phyloP scores from a whole-genome alignment of 2,797 vertebrate species.

The Orientallactaga sibirica region DNA sequence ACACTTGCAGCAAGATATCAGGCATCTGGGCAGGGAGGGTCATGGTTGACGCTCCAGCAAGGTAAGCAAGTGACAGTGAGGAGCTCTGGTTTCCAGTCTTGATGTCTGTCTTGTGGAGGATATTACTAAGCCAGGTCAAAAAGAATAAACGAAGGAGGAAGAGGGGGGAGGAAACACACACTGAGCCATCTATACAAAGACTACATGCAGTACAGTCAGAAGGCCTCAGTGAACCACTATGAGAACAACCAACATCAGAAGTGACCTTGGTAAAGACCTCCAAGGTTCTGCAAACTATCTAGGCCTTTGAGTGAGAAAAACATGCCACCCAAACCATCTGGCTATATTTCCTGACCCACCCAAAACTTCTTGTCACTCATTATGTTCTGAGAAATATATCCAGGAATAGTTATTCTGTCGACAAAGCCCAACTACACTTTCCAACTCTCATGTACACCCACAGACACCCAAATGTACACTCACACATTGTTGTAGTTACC shows the following conservation, averaged over 20 bases:
- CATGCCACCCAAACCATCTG: not conserved
- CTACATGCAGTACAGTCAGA: no score
- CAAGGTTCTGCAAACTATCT: no score
- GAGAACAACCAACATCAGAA: not conserved
- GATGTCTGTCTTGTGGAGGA: no score
- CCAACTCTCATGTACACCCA: not conserved
- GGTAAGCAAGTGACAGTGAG: not conserved
- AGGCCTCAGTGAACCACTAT: not conserved
- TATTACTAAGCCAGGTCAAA: not conserved
- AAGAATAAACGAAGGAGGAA: not conserved
- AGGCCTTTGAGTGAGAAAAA: not conserved
- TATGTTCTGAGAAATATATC: not conserved
- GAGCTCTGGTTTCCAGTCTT: not conserved
- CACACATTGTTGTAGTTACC: no score
- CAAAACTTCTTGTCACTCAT: not conserved
- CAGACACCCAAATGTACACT: not conserved
- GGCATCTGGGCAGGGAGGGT: no score
- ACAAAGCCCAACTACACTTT: not conserved
- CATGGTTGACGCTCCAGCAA: not conserved
- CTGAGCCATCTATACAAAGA: not conserved
- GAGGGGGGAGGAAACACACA: not conserved
- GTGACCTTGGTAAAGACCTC: no score
- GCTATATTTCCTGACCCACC: not conserved
- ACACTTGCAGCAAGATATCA: not conserved
- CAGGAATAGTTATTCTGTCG: not conserved